Evolutionary conservation across 2,797 vertebrate species (phyloP).

Genomic region (Numenius phaeopus): DNA sequence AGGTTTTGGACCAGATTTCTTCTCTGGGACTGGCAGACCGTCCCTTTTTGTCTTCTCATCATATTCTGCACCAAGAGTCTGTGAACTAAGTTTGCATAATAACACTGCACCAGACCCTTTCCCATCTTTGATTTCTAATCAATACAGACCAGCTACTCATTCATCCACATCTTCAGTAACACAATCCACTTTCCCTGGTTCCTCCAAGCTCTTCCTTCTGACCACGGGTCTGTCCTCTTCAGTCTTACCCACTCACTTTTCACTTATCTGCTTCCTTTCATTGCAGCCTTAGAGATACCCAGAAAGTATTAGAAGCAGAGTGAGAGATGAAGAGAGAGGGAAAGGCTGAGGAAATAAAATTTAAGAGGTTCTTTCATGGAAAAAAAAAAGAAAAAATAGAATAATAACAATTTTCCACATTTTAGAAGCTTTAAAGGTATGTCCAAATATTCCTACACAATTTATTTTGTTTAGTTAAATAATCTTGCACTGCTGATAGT

Average conservation of each 20-base stretch:
- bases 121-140: not conserved
- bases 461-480: not conserved
- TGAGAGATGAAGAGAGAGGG: not conserved
- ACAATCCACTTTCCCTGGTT: not conserved
- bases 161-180: not conserved
- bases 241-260: not conserved
- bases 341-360: not conserved
- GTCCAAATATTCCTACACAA: not conserved
- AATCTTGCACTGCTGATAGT: not conserved
- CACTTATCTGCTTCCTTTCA: not conserved
- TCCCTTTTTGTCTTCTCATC: not conserved
- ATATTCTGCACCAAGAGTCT: not conserved
- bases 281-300: not conserved
- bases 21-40: not conserved
- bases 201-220: not conserved
- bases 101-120: not conserved
- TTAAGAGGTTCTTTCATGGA: not conserved
- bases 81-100: not conserved
- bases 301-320: not conserved
- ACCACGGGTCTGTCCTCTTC: not conserved
- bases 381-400: not conserved
- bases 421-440: not conserved
- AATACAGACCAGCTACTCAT: not conserved
- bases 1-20: slow-evolving; percentile 2
- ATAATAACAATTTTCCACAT: not conserved